phyloP scores from a whole-genome alignment of 2,113 vertebrate genomes.

The Microcebus jonahi region DNA sequence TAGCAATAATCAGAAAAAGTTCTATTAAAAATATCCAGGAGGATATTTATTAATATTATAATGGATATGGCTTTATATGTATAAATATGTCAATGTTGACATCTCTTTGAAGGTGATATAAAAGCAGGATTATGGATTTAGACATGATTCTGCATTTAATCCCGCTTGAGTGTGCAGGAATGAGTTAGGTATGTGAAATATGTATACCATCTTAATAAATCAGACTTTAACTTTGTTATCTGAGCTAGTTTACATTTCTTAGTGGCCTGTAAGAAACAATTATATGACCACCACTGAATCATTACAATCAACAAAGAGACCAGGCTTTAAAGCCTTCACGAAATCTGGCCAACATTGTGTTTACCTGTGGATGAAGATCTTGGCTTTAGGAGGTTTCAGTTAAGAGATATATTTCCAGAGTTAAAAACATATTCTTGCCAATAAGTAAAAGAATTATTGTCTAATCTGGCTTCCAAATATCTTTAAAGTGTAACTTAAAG shows the following conservation, averaged over 20 bases:
- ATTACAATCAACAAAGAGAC: neutral
- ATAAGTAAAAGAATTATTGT: neutral
- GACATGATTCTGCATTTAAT: conserved; percentile 21
- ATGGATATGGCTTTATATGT: neutral
- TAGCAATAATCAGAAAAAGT: neutral
- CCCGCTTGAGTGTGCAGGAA: neutral
- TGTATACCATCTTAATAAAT: conserved; percentile 27
- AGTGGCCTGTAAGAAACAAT: conserved; percentile 53
- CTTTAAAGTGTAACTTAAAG: neutral
- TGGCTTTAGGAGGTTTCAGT: neutral
- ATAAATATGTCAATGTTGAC: neutral
- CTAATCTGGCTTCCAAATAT: neutral
- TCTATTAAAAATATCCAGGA: neutral
- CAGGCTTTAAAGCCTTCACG: neutral
- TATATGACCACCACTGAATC: neutral
- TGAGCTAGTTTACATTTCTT: conserved; percentile 67
- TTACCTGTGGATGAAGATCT: neutral
- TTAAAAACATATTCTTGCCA: conserved; percentile 32
- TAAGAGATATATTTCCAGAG: neutral
- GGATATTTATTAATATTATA: neutral
- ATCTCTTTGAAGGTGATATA: conserved; percentile 45
- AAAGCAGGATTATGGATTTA: neutral
- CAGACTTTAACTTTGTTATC: conserved; percentile 54
- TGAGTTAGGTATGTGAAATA: conserved; percentile 56
- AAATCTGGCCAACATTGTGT: neutral